Conservation (phyloP, 1,140 invertebrate species). For the Pteromalus puparum region DNA sequence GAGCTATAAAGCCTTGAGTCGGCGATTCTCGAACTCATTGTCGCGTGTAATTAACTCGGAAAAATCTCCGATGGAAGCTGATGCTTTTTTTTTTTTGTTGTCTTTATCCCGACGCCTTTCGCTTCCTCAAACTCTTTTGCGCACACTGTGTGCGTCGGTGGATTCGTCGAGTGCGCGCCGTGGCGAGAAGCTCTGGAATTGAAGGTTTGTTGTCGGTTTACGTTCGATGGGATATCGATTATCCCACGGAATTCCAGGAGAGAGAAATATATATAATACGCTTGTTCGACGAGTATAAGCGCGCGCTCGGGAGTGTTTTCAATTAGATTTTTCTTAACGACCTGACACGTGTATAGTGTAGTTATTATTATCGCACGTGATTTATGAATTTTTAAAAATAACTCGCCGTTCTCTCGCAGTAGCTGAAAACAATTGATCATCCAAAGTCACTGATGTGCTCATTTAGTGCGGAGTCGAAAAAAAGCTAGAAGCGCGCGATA, state of each 20-base stretch:
- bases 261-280: not conserved
- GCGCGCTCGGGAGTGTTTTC: not conserved
- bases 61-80: not conserved
- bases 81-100: not conserved
- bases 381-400: not conserved
- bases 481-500: no score
- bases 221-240: not conserved
- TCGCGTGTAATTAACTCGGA: slow-evolving; percentile 9
- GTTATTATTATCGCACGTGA: not conserved
- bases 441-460: no score
- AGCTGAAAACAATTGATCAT: no score
- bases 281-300: no score
- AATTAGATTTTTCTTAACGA: not conserved
- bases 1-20: not conserved
- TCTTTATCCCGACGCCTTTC: not conserved
- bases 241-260: not conserved
- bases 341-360: no score
- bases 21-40: slow-evolving; percentile 21
- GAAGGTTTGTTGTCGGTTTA: not conserved
- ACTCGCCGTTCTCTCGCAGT: not conserved
- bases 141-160: not conserved
- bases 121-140: not conserved
- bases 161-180: not conserved
- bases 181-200: not conserved
- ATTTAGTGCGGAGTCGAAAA: no score